Base-by-base conservation (phyloP, 2,888 invertebrate genomes). In the Tenthredo scrophulariae region DNA sequence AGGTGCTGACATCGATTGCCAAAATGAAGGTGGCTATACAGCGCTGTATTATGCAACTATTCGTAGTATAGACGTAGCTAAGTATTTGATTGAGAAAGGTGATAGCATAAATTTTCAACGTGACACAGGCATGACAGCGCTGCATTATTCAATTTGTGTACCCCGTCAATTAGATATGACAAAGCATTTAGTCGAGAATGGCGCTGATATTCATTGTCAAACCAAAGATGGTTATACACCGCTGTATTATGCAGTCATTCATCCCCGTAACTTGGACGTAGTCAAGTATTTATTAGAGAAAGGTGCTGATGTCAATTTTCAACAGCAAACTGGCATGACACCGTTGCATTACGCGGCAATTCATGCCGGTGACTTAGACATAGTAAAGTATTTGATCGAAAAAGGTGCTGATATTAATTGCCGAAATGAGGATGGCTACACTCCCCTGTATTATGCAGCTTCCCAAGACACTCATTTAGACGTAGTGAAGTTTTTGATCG, bases 271-370 rank as follows among this genome's bases (percentile, higher is more conserved):
- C 15, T 67, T 33, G 1, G 67, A 67, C 13, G 15, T 26, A 33
- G 67, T 67, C 15, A 67, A 29, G 67, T 67, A 67, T 67, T 67
- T 67, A 40, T 0, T 40, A n/a, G 72, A 72, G n/a, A 72, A n/a
- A 40, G 40, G 72, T 40, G 72, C 72, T 6, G 18, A 33, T 18
- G 33, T 67, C 10, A 67, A 67, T 67, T 29, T 18, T 33, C 29
- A 67, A 67, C 15, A 15, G 15, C 29, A 29, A 67, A 18, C n/a
- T 33, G 67, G 67, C 67, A 15, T 10, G n/a, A 67, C 67, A 15
- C 29, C 33, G 29, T 26, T 67, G 29, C 67, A 67, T 67, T 15
- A 33, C 10, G 67, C 67, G 10, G 62, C 62, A 2, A 65, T 65
- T 22, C 62, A 65, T 26, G 22, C 62, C 22, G 26, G 62, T 65